phyloP scores from a whole-genome alignment of 2,113 vertebrate species.

The Panthera uncia region DNA sequence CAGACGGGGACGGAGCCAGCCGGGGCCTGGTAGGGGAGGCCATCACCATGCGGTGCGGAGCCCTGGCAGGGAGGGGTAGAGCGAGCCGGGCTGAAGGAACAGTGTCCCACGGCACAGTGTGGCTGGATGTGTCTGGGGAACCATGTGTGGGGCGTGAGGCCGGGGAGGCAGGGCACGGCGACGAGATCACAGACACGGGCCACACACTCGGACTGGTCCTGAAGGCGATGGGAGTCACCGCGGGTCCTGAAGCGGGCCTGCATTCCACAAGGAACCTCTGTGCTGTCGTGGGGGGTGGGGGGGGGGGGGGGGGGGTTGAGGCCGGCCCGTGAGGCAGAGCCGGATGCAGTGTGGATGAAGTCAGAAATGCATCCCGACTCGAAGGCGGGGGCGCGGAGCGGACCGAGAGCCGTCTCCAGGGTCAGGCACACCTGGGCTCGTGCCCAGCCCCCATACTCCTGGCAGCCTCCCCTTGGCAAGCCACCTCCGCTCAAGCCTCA shows the following conservation, averaged over 20 bases:
- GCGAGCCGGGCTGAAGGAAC: rapidly evolving
- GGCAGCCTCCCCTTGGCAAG: rapidly evolving
- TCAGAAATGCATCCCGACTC: rapidly evolving
- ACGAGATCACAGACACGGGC: neutral
- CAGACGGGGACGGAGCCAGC: neutral
- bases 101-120: rapidly evolving
- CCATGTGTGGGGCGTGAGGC: neutral
- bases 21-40: neutral
- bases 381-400: rapidly evolving
- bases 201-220: rapidly evolving
- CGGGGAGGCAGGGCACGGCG: neutral
- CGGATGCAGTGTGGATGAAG: rapidly evolving
- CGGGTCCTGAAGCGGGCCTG: neutral
- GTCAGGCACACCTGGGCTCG: neutral
- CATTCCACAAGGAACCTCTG: neutral
- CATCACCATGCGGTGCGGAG: rapidly evolving
- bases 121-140: neutral
- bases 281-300: neutral
- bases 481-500: neutral
- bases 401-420: no score
- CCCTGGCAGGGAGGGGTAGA: neutral
- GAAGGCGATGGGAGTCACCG: rapidly evolving
- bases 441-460: rapidly evolving
- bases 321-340: rapidly evolving
- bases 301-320: rapidly evolving